These are phyloP conservation scores for Drosophila incognita DNA, from an alignment of 2,888 invertebrate genomes.

Conservation along the genomic window DNA sequence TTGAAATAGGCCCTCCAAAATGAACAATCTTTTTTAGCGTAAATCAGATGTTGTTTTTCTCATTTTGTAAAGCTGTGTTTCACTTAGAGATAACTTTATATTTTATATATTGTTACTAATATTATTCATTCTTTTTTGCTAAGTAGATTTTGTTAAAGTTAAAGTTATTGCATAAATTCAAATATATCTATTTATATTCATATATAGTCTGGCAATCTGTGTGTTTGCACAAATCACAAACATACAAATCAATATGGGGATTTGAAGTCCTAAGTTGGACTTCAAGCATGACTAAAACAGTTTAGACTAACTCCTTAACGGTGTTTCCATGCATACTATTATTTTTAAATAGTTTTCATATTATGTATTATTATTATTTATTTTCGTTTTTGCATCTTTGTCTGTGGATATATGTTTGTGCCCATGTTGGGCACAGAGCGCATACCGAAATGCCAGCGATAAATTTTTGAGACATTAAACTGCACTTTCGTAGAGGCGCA, in stretches of 20 bases:
- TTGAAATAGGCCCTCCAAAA: background rate
- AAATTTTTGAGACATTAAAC: constrained; percentile 81
- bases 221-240: background rate
- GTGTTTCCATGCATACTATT: constrained; percentile 35
- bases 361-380: constrained; percentile 24
- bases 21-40: background rate
- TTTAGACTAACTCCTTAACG: background rate
- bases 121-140: no score
- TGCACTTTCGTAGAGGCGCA: constrained; percentile 70
- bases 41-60: background rate
- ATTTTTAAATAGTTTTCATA: constrained; percentile 39
- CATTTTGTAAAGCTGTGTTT: background rate
- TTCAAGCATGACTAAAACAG: background rate
- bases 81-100: no score
- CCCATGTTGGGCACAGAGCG: constrained; percentile 71
- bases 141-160: background rate
- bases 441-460: constrained; percentile 79
- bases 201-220: background rate
- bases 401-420: constrained; percentile 32
- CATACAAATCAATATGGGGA: background rate
- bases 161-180: background rate
- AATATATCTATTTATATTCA: background rate
- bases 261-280: background rate
- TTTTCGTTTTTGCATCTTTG: background rate
- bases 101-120: no score